Conservation (phyloP, 2,888 invertebrate species). For the Parnassius mnemosyne region DNA sequence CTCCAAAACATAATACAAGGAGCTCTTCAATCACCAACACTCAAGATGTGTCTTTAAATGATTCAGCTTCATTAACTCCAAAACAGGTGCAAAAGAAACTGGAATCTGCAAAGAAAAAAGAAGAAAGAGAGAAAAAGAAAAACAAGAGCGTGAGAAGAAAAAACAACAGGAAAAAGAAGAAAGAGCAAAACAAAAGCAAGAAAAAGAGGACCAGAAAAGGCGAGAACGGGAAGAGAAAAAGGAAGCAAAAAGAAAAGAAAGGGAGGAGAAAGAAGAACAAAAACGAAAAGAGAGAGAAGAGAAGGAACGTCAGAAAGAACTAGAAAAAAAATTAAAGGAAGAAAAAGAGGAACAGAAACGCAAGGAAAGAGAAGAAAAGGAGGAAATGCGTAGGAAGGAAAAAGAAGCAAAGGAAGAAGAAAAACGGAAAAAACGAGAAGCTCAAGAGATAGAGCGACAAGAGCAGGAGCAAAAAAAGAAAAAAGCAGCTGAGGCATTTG, state of each 20-base stretch:
- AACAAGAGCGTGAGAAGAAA: conserved; percentile 66
- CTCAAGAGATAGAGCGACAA: conserved; percentile 82
- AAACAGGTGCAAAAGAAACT: conserved; percentile 79
- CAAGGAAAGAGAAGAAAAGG: conserved; percentile 71
- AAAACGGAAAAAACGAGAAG: conserved; percentile 82
- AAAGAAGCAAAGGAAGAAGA: conserved; percentile 81
- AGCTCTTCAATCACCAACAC: conserved; percentile 48
- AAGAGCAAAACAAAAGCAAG: conserved; percentile 63
- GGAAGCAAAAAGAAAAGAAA: conserved; percentile 66
- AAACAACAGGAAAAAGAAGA: conserved; percentile 73
- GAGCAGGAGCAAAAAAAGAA: conserved; percentile 88
- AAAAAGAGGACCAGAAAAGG: conserved; percentile 65
- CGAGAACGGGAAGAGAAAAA: conserved; percentile 70
- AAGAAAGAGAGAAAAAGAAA: conserved; percentile 77
- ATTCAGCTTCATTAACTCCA: conserved; percentile 59
- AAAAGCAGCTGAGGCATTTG: conserved; percentile 89
- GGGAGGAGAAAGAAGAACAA: conserved; percentile 78
- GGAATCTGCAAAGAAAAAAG: conserved; percentile 79
- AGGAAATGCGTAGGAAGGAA: conserved; percentile 73
- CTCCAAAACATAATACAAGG: conserved; percentile 53
- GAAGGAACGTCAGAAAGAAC: conserved; percentile 74
- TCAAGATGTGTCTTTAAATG: conserved; percentile 54
- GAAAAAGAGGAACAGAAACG: conserved; percentile 67
- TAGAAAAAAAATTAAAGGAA: conserved; percentile 76
- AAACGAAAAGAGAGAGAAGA: conserved; percentile 47